A percentile compares a stretch with the other conserved stretches of the same genome.
phyloP scores from a whole-genome alignment of 64 coral and sea anemone genomes.

The Anthopleura sola region DNA sequence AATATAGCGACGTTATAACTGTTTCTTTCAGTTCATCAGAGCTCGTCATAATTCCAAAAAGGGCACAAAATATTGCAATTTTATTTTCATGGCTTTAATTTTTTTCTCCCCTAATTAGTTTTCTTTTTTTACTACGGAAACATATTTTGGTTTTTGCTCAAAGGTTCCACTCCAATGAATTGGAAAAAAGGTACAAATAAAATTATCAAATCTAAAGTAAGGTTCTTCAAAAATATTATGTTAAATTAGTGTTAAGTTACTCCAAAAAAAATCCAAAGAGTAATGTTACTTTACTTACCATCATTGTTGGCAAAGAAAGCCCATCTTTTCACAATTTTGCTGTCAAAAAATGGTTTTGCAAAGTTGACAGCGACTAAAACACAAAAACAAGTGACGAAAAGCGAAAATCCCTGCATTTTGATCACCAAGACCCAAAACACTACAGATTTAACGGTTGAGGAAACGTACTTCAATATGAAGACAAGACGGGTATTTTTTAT shows the following conservation, averaged over 20 bases:
- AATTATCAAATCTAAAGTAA: not conserved
- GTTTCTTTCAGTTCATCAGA: no score
- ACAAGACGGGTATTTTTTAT: not conserved
- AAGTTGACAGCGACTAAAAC: not conserved
- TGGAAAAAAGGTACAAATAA: not conserved
- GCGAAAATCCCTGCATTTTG: conserved; percentile 11
- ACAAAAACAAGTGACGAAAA: not conserved
- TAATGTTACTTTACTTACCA: conserved; percentile 55
- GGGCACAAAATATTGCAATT: no score
- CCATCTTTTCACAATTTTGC: conserved; percentile 71
- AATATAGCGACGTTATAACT: no score
- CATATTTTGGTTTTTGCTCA: not conserved
- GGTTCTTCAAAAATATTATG: not conserved
- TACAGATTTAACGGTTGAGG: not conserved
- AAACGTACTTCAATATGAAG: not conserved
- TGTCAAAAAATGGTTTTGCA: not conserved
- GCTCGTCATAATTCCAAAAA: no score
- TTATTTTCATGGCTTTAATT: no score
- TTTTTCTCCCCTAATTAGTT: no score
- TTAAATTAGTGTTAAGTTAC: not conserved
- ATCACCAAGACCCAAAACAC: not conserved
- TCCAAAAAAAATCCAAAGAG: not conserved
- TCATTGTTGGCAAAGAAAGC: conserved; percentile 67
- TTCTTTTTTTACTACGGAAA: no score
- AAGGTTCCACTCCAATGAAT: not conserved